These are phyloP conservation scores for Heliconius aoede DNA, from an alignment of 2,888 invertebrate species.

Conservation along the genomic window DNA sequence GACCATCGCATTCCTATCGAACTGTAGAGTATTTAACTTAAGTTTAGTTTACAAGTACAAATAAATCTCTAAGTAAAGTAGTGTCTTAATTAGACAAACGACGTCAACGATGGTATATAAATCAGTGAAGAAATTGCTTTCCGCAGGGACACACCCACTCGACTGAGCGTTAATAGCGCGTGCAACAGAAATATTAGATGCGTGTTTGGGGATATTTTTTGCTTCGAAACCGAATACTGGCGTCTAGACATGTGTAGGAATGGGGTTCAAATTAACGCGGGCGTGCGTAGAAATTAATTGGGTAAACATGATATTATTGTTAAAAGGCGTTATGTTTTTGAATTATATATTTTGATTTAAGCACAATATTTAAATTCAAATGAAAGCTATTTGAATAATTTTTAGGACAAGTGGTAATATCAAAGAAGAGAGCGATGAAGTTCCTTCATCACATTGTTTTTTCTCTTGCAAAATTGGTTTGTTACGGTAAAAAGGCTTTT, in stretches of 20 bases:
- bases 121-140: slow-evolving; percentile 80
- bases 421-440: background rate
- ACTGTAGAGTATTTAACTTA: slow-evolving; percentile 10
- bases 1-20: background rate
- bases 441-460: background rate
- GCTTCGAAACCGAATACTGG: slow-evolving; percentile 67
- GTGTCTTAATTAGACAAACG: slow-evolving; percentile 76
- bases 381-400: background rate
- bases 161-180: slow-evolving; percentile 81
- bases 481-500: background rate
- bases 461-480: background rate
- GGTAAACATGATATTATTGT: slow-evolving; percentile 45
- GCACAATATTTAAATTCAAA: background rate
- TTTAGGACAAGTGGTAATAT: background rate
- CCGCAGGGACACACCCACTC: slow-evolving; percentile 79
- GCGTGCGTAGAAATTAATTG: slow-evolving; percentile 53
- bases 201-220: slow-evolving; percentile 72
- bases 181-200: slow-evolving; percentile 78
- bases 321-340: background rate
- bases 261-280: slow-evolving; percentile 48
- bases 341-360: background rate
- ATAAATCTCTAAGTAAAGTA: slow-evolving; percentile 69
- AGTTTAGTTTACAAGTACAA: slow-evolving; percentile 46
- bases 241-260: slow-evolving; percentile 66
- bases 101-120: slow-evolving; percentile 77